Base-by-base conservation (phyloP, 2,113 vertebrate species). In the Leiothrix lutea region DNA sequence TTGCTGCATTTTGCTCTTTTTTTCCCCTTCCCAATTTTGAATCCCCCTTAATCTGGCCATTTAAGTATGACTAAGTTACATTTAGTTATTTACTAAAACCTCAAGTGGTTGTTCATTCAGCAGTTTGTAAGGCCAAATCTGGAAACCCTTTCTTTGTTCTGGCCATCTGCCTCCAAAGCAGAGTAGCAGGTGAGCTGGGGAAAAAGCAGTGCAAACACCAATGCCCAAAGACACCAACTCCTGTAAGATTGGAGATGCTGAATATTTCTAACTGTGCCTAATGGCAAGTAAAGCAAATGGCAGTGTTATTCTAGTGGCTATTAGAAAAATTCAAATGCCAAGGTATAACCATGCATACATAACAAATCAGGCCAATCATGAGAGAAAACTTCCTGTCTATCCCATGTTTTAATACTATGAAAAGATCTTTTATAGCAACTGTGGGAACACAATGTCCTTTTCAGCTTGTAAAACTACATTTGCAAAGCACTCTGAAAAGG, bases 401-500 rank as follows among this genome's bases (percentile, higher is more conserved):
- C 8, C 33, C n/a, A 7, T 23, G 14, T 28, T 83, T 86, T 56
- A 86, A 18, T 64, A 51, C 26, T 48, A 83, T 5, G 17, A 35
- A 75, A 77, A 83, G 33, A 58, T 64, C 60, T 93, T 90, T 92
- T 70, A 56, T 28, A 77, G 67, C 7, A 42, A 33, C 29, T 83
- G 56, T 77, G 53, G 56, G 69, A 95, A 83, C 92, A 80, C n/a
- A 79, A 22, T 74, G 69, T 86, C 84, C 72, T 92, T 90, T 90
- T 60, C 70, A 82, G 81, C 56, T 74, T 91, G 44, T 91, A 94
- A 92, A 94, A 70, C 69, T 84, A 33, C 69, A 38, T 86, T 88
- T 80, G 48, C 78, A 92, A 87, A 91, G 48, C 35, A 19, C 51
- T 85, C n/a, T 79, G 53, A 54, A 87, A 92, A 93, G 28, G n/a